Percentiles rank a stretch among this genome's conserved stretches.
phyloP scores from a whole-genome alignment of 2,888 invertebrate genomes.

The Iselma pallidipennis region DNA sequence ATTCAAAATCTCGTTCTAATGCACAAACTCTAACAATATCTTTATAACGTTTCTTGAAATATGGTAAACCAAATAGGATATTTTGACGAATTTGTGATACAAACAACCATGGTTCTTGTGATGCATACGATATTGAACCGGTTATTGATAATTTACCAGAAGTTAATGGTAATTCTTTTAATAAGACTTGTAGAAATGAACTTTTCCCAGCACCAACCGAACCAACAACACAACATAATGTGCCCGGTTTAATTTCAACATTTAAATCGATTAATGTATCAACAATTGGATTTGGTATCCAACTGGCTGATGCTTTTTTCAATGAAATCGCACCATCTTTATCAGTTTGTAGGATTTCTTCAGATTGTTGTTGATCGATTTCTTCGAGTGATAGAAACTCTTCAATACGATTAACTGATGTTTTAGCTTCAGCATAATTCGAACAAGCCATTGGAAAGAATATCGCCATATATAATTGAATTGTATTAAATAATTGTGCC shows the following conservation, averaged over 20 bases:
- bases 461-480: conserved; percentile 56
- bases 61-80: conserved; percentile 75
- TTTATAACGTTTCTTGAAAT: conserved; percentile 58
- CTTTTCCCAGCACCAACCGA: conserved; percentile 73
- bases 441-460: conserved; percentile 41
- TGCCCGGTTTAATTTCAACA: conserved; percentile 57
- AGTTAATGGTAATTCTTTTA: conserved; percentile 70
- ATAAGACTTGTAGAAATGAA: conserved; percentile 68
- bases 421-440: conserved; percentile 42
- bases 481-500: conserved; percentile 76
- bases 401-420: conserved; percentile 42
- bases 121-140: conserved; percentile 71
- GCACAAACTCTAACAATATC: conserved; percentile 66
- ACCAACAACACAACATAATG: conserved; percentile 58
- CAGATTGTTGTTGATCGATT: conserved; percentile 14
- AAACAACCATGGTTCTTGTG: conserved; percentile 83
- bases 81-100: conserved; percentile 75
- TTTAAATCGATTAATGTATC: conserved; percentile 57
- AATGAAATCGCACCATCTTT: conserved; percentile 38
- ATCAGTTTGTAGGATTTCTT: conserved; percentile 33
- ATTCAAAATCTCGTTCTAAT: conserved; percentile 69
- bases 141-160: conserved; percentile 65
- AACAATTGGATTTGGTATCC: conserved; percentile 45
- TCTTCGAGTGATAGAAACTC: conserved; percentile 41
- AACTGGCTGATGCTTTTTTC: conserved; percentile 38